Conservation (phyloP, 2,113 vertebrate species). For the Tretioscincus oriximinensis region DNA sequence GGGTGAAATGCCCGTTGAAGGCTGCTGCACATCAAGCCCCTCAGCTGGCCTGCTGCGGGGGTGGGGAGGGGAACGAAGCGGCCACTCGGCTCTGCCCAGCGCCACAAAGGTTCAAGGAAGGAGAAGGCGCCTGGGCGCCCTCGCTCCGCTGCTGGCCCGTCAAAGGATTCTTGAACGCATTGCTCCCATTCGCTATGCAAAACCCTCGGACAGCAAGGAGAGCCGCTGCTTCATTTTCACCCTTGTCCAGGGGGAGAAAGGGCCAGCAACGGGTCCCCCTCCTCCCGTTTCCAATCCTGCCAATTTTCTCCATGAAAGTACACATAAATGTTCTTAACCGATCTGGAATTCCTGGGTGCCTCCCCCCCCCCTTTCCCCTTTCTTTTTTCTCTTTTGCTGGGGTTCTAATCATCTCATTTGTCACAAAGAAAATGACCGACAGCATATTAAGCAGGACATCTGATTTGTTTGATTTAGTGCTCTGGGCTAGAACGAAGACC, state of each 20-base stretch:
- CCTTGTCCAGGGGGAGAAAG: neutral
- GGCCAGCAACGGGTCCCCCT: no score
- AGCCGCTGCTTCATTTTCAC: slow-evolving; percentile 26
- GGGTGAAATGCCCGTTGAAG: slow-evolving; percentile 40
- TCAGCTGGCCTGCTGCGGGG: neutral
- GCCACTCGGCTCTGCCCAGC: slow-evolving; percentile 12
- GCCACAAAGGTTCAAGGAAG: slow-evolving; percentile 75
- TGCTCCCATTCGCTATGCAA: slow-evolving; percentile 71
- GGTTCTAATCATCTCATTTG: neutral
- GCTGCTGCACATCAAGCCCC: slow-evolving; percentile 9
- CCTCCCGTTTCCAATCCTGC: neutral
- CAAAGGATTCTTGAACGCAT: slow-evolving; percentile 73
- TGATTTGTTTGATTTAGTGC: neutral
- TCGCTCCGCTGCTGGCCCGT: slow-evolving; percentile 64
- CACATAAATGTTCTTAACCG: neutral
- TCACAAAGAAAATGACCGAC: neutral
- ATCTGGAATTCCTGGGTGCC: neutral
- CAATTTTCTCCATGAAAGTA: neutral
- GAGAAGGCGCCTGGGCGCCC: slow-evolving; percentile 69
- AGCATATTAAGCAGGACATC: neutral
- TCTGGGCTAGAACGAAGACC: neutral
- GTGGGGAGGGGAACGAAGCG: slow-evolving; percentile 48
- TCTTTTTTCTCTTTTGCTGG: neutral
- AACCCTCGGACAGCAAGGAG: slow-evolving; percentile 43
- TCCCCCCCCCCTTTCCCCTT: neutral